These are phyloP conservation scores for Atrichornis clamosus DNA, from an alignment of 2,113 vertebrate genomes.

Conservation along the genomic window DNA sequence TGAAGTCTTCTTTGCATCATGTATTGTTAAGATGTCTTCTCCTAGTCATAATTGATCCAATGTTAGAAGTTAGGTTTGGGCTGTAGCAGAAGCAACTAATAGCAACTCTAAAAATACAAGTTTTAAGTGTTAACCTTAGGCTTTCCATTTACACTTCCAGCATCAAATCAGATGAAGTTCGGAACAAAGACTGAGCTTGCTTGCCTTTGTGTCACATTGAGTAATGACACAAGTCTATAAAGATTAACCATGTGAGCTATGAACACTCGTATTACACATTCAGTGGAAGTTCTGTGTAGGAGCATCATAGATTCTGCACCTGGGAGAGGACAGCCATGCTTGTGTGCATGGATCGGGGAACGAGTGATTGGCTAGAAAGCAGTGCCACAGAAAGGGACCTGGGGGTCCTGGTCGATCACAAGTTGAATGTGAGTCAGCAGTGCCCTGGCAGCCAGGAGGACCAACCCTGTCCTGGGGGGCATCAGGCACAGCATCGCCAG, in stretches of 20 bases:
- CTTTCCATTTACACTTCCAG: background rate
- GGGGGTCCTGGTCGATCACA: rapidly evolving
- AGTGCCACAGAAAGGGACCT: background rate
- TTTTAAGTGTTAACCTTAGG: background rate
- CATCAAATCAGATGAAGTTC: background rate
- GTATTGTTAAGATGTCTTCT: background rate
- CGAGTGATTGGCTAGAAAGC: background rate
- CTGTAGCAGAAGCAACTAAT: background rate
- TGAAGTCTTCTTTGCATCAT: background rate
- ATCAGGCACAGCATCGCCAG: background rate
- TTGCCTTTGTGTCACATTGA: background rate
- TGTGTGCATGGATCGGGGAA: background rate
- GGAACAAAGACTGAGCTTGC: background rate
- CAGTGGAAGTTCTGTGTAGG: background rate
- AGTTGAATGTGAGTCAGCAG: background rate
- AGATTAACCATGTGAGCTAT: background rate
- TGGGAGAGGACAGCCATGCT: background rate
- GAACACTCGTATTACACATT: background rate
- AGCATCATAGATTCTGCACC: background rate
- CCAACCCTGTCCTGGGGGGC: rapidly evolving
- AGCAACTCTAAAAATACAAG: background rate
- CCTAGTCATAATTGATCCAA: background rate
- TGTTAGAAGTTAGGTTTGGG: background rate
- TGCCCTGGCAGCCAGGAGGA: background rate
- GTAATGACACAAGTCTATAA: background rate